Evolutionary conservation across 1,140 invertebrate genomes (phyloP), one percentile per base, ranked within the genome.

Genomic region (Campoletis sonorensis): DNA sequence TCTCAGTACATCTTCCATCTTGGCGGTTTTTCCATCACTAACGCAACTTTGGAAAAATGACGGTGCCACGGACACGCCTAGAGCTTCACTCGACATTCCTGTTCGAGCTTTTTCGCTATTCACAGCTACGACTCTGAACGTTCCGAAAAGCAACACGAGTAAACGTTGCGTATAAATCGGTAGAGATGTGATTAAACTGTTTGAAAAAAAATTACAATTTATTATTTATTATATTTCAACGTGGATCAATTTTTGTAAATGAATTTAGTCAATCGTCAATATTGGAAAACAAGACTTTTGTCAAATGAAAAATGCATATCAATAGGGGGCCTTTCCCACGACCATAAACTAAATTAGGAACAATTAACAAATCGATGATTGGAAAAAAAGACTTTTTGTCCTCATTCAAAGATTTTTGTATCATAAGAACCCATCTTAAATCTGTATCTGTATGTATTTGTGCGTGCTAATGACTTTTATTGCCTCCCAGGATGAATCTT

Each of bases 11-110:
- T 99, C 98, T 92, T 98, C 97, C 96, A 98, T 97, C 91, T 96
- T 97, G 70, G 97, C 97, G 40, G 97, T 96, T 94, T 98, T 97
- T 45, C 97, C 97, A 91, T 98, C 97, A 84, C 96, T 97, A 84
- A 98, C 97, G 92, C 98, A 99, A 81, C 96, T 97, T 91, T 99
- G 98, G 93, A 99, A 99, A 91, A 99, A 98, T 86, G 97, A 98
- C n/a, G 98, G 98, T 23, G 98, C 98, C 16, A 99, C 98, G 68
- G 97, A 98, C 72, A 97, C 96, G 67, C 98, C 98, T 80, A 99
- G 92, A 4, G 98, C 98, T 92, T 99, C 98, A 76, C 97, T 97
- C 80, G 97, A 98, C 98, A 99, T 99, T 84, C 97, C 96, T 45
- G 97, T 98, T 85, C 95, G 94, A 83, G 96, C 96, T 89, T 96